Percentiles rank a stretch among this genome's conserved stretches.
These are phyloP conservation scores for Urosaurus nigricauda DNA, from an alignment of 2,797 vertebrate genomes.

Conservation along the genomic window DNA sequence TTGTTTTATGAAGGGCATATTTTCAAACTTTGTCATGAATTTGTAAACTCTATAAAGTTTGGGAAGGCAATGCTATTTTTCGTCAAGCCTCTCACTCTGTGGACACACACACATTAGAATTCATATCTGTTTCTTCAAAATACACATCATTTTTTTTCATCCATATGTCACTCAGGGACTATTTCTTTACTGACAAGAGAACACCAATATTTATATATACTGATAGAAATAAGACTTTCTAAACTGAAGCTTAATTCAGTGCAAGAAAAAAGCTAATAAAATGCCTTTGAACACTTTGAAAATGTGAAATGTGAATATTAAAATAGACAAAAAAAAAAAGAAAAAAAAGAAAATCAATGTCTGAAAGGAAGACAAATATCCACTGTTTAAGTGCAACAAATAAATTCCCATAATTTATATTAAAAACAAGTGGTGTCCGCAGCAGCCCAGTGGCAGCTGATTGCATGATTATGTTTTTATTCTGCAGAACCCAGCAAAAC, in stretches of 20 bases:
- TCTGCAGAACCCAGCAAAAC: neutral
- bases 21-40: neutral
- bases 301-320: neutral
- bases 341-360: neutral
- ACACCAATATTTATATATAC: neutral
- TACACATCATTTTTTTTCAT: neutral
- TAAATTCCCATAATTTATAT: conserved; percentile 4
- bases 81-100: too few relatives aligned
- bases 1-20: neutral
- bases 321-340: neutral
- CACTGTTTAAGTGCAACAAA: conserved; percentile 4
- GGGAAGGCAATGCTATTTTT: neutral
- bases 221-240: neutral
- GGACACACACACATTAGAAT: too few relatives aligned
- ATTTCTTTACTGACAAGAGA: neutral
- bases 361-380: neutral
- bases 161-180: neutral
- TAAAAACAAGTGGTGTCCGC: too few relatives aligned
- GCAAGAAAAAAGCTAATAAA: neutral
- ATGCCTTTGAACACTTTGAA: neutral
- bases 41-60: neutral
- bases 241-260: neutral
- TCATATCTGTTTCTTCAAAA: neutral
- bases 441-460: too few relatives aligned
- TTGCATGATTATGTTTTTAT: too few relatives aligned